A percentile compares a stretch with the other conserved stretches of the same genome.
phyloP scores from a whole-genome alignment of 2,888 invertebrate species.

The Augochlorella aurata region DNA sequence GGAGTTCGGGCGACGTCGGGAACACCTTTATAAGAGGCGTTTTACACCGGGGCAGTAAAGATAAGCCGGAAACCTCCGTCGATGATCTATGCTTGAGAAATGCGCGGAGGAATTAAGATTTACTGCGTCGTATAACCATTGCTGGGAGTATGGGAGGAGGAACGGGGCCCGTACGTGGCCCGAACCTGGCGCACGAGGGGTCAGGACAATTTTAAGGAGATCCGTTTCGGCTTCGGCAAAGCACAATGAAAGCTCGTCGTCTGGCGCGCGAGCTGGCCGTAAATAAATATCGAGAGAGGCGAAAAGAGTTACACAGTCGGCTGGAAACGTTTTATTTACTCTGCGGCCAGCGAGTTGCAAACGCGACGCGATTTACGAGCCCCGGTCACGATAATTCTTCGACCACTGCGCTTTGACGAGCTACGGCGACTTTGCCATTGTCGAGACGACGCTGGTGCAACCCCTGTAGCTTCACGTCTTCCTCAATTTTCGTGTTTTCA shows the following conservation, averaged over 20 bases:
- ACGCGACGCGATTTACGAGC: conserved; percentile 61
- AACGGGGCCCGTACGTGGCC: conserved; percentile 11
- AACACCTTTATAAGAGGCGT: conserved; percentile 50
- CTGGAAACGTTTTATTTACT: conserved; percentile 65
- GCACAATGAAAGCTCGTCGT: conserved; percentile 6
- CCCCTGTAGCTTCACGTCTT: too few relatives aligned
- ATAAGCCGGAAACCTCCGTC: conserved; percentile 60
- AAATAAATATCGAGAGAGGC: conserved; percentile 62
- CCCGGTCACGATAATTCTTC: conserved; percentile 40
- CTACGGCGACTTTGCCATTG: background rate
- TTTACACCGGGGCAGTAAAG: conserved; percentile 61
- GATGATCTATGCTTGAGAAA: conserved; percentile 65
- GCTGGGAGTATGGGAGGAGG: conserved; percentile 21
- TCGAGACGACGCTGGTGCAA: background rate
- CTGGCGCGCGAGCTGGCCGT: conserved; percentile 27
- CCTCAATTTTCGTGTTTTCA: too few relatives aligned
- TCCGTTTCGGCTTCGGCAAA: conserved; percentile 13
- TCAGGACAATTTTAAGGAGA: conserved; percentile 59
- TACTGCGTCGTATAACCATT: conserved; percentile 67
- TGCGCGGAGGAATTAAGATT: conserved; percentile 66
- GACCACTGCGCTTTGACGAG: conserved; percentile 14
- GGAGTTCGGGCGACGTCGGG: conserved; percentile 30
- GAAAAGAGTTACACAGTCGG: conserved; percentile 53
- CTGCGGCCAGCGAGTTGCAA: conserved; percentile 50
- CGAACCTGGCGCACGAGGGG: conserved; percentile 35